Evolutionary conservation across 2,888 invertebrate genomes (phyloP), one percentile per base, ranked within the genome.

Genomic region (Unio pictorum): DNA sequence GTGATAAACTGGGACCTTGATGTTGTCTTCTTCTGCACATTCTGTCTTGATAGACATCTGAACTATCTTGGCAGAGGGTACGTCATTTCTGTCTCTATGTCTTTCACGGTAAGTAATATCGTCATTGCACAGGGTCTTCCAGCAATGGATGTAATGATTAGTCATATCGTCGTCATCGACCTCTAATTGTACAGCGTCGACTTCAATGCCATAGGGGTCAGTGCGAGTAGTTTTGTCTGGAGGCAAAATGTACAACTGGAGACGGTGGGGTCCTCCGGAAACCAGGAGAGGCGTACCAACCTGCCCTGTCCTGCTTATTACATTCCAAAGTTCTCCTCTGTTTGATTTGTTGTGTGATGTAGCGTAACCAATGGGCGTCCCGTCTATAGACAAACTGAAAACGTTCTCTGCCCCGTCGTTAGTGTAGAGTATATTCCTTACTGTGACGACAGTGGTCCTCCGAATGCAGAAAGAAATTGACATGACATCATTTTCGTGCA

Each of bases 1-100:
- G 59, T 73, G 73, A 26, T 67, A 73, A 17, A 73, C 65, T 18
- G 73, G 73, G 6, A 73, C 61, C 69, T 73, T 73, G 6, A 73
- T 73, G 55, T 73, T 73, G 28, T 69, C 69, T 45, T 73, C 73
- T 23, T 73, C 73, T 8, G 68, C 54, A 26, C 73, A 73, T 18
- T 67, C 64, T 23, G 67, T 73, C 3, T 69, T 67, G n/a, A 67
- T 34, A 4, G 73, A 73, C 73, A 73, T 73, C 34, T 73, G 73
- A 26, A 73, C 69, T 4, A 73, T 70, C 59, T 60, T 67, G n/a
- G 69, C 73, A 17, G 69, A 62, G 54, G 73, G 73, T 18, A 73
- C 65, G 59, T 70, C 73, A 34, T 69, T 65, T 23, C 73, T 54
- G 34, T 69, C 73, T 7, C 60, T 30, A 59, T 70, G 73, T 28